Evolutionary conservation across 2,797 vertebrate genomes (phyloP).

Genomic region (Poecilia gillii): DNA sequence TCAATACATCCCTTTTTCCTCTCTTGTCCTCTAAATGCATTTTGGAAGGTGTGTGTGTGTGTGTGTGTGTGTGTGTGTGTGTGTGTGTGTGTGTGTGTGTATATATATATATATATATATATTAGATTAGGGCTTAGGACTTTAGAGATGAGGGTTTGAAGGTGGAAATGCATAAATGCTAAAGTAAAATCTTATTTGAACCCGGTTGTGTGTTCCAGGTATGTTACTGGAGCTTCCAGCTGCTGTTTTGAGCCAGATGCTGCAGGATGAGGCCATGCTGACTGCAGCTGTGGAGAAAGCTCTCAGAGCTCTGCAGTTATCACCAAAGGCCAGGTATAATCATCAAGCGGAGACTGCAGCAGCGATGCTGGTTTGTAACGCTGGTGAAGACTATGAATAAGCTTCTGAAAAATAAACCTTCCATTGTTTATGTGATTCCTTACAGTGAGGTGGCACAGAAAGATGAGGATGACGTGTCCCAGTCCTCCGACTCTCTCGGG

Average conservation of each 20-base stretch:
- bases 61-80: no score
- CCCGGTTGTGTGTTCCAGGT: constrained; percentile 63
- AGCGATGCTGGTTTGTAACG: background rate
- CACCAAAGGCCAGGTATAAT: constrained; percentile 64
- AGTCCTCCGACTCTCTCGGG: constrained; percentile 83
- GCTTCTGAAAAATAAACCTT: background rate
- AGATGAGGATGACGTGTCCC: constrained; percentile 74
- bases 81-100: no score
- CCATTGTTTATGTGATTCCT: constrained; percentile 3
- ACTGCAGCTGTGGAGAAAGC: constrained; percentile 80
- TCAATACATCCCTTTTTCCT: no score
- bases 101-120: no score
- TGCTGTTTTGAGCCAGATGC: constrained; percentile 76
- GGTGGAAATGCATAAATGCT: background rate
- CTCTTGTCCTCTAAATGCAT: background rate
- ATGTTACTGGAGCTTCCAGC: constrained; percentile 84
- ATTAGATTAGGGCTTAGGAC: background rate
- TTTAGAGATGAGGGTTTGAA: background rate
- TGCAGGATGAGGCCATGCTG: constrained; percentile 79
- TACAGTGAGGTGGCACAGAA: constrained; percentile 44
- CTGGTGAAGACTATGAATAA: background rate
- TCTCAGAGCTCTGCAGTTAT: constrained; percentile 69
- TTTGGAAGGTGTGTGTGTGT: no score
- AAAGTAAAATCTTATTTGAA: background rate
- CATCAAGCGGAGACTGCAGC: background rate